Evolutionary conservation across 2,797 vertebrate genomes (phyloP), one percentile per base, ranked within the genome.

Genomic region (Helostoma temminkii): DNA sequence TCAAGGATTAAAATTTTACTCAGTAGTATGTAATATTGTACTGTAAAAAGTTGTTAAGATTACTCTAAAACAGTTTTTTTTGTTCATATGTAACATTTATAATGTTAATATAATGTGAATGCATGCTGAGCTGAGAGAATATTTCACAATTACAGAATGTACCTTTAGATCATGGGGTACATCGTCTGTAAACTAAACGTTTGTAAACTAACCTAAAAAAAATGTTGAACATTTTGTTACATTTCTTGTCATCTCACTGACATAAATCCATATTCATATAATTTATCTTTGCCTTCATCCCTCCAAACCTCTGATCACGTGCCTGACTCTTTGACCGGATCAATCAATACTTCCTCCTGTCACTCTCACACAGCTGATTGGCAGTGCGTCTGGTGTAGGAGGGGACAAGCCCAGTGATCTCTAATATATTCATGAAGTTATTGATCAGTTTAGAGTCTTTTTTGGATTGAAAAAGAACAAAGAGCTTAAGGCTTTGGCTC

Each of bases 351-450:
- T 42, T 64, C 45, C 22, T 25, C 69, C 68, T 74, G 80, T 86
- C 85, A 79, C 55, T 63, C 78, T 70, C 77, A 71, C 66, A 71
- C 67, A 72, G 65, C 36, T 71, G 85, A 87, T 84, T 85, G 89
- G 66, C 75, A 74, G 49, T 9, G 52, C 64, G 48, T 74, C 47
- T 69, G 50, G 41, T 77, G 69, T 22, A 64, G 54, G 50, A 62
- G 66, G 48, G 52, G 46, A 65, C 47, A 48, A 63, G 43, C 54
- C 14, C 68, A 5, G 4, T 21, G 43, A 88, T 81, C 84, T 88
- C 77, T 88, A 82, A 93, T 89, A 81, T 89, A 92, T 94, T 90
- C 88, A 94, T 93, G 90, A 46, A 82, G 89, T 78, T 93, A 93
- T 93, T 91, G 89, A 94, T 91, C 78, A 66, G 7, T 68, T 83